A percentile compares a stretch with the other conserved stretches of the same genome.
phyloP scores from a whole-genome alignment of 2,113 vertebrate genomes.

The Morone chrysops region DNA sequence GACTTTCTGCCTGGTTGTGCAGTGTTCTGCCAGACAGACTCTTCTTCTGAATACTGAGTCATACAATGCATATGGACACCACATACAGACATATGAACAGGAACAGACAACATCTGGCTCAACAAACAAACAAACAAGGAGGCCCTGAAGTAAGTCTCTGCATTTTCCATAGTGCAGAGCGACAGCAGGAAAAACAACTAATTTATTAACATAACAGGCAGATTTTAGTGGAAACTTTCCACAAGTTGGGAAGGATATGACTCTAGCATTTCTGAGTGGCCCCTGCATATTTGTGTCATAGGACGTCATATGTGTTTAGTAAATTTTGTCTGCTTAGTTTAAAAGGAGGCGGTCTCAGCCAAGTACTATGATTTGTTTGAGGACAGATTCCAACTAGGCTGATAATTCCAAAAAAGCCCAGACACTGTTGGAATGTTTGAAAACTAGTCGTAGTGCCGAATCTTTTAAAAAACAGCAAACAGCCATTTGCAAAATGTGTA shows the following conservation, averaged over 20 bases:
- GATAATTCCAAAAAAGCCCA: conserved; percentile 31
- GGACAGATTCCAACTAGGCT: conserved; percentile 24
- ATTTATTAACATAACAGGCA: conserved; percentile 41
- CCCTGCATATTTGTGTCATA: conserved; percentile 4
- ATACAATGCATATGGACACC: background rate
- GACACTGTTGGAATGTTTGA: background rate
- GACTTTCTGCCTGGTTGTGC: background rate
- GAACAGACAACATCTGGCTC: conserved; percentile 59
- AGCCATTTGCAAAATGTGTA: background rate
- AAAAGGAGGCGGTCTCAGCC: background rate
- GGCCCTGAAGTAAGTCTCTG: conserved; percentile 16
- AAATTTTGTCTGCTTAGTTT: conserved; percentile 49
- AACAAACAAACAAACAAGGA: conserved; percentile 36
- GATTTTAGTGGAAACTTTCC: conserved; percentile 41
- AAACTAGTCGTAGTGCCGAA: background rate
- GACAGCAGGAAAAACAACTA: conserved; percentile 9
- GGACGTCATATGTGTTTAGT: conserved; percentile 44
- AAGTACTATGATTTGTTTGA: conserved; percentile 43
- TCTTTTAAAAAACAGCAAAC: no score
- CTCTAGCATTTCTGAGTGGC: background rate
- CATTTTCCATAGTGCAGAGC: conserved; percentile 40
- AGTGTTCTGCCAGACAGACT: background rate
- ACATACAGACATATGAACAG: conserved; percentile 10
- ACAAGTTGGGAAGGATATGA: background rate
- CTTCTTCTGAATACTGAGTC: background rate